phyloP scores from a whole-genome alignment of 2,888 invertebrate genomes.

The Trypoxylon attenuatum region DNA sequence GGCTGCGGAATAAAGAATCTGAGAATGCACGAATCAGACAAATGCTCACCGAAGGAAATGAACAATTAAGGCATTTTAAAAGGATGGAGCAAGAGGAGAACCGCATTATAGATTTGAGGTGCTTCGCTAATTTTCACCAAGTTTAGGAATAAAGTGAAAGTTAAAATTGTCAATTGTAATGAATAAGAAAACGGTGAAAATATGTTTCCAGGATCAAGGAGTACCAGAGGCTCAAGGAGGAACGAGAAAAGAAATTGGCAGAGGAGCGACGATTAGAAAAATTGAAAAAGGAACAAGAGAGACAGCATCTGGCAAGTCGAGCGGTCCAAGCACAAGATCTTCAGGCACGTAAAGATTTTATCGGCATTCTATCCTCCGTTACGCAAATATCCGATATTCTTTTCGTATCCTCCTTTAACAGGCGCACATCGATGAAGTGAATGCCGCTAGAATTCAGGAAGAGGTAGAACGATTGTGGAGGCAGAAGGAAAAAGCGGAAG shows the following conservation, averaged over 20 bases:
- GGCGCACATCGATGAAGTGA: constrained; percentile 74
- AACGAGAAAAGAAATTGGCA: constrained; percentile 78
- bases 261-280: constrained; percentile 77
- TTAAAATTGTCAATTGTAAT: not conserved
- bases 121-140: not conserved
- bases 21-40: constrained; percentile 58
- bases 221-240: constrained; percentile 80
- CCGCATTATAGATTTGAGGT: constrained; percentile 80
- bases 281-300: constrained; percentile 80
- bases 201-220: constrained; percentile 75
- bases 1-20: constrained; percentile 69
- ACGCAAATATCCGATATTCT: not conserved
- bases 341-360: constrained; percentile 36
- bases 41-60: constrained; percentile 76
- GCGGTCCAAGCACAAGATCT: constrained; percentile 54
- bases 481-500: constrained; percentile 79
- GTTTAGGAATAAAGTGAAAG: not conserved
- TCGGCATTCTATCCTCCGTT: too few species aligned
- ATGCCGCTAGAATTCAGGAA: constrained; percentile 76
- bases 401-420: too few species aligned
- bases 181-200: not conserved
- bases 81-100: constrained; percentile 81
- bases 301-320: constrained; percentile 56
- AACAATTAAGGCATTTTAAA: constrained; percentile 79
- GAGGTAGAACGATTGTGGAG: constrained; percentile 84